A percentile compares a stretch with the other conserved stretches of the same genome.
Evolutionary conservation across 2,888 invertebrate genomes (phyloP).

Genomic region (Drosophila subsilvestris): DNA sequence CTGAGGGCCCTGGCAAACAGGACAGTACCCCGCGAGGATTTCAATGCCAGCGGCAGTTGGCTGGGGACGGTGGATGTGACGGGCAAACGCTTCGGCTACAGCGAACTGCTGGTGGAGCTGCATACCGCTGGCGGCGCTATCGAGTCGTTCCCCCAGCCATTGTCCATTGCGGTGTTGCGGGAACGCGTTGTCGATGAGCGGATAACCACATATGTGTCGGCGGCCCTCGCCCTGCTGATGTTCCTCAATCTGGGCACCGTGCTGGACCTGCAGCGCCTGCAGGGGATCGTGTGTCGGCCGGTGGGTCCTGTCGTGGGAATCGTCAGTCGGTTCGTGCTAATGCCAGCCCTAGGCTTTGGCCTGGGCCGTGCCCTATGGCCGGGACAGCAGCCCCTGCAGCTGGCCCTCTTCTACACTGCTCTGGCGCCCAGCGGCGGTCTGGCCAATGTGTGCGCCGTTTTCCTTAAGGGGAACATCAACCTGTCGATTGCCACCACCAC

Average conservation of each 20-base stretch:
- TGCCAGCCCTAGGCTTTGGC: constrained; percentile 88
- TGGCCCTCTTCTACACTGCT: constrained; percentile 94
- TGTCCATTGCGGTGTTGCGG: constrained; percentile 52
- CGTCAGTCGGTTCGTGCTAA: constrained; percentile 89
- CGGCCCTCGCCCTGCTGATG: constrained; percentile 89
- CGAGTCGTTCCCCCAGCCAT: constrained; percentile 16
- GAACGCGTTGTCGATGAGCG: constrained; percentile 84
- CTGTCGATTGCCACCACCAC: constrained; percentile 97
- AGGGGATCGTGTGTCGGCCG: constrained; percentile 88
- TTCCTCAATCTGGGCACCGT: constrained; percentile 95
- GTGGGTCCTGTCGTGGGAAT: constrained; percentile 91
- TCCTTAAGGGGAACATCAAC: constrained; percentile 95
- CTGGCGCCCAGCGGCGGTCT: constrained; percentile 95
- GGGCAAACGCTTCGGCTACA: constrained; percentile 58
- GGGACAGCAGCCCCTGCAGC: constrained; percentile 86
- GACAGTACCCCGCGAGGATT: constrained; percentile 5
- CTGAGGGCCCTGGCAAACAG: constrained; percentile 19
- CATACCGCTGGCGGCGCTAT: constrained; percentile 2
- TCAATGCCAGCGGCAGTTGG: constrained; percentile 7
- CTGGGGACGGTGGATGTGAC: constrained; percentile 16
- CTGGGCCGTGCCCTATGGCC: constrained; percentile 86
- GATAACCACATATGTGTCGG: constrained; percentile 89
- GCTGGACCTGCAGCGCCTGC: constrained; percentile 89
- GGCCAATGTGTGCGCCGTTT: constrained; percentile 96
- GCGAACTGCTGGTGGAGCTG: constrained; percentile 48